phyloP scores from a whole-genome alignment of 2,113 vertebrate genomes.

The Tamias sibiricus region DNA sequence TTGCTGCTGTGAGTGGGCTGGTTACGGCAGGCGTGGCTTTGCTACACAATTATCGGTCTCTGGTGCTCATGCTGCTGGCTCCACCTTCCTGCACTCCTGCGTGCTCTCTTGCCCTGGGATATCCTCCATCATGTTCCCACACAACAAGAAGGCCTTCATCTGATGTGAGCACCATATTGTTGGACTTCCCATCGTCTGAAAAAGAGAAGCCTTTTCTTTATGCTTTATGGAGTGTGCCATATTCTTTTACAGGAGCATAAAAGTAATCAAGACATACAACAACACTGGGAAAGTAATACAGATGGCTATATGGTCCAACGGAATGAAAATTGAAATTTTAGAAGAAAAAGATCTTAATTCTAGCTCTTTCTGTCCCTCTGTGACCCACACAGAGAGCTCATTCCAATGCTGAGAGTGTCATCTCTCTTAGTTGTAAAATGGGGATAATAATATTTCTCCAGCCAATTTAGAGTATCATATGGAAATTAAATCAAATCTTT shows the following conservation, averaged over 20 bases:
- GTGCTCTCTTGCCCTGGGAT: neutral
- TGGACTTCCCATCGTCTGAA: neutral
- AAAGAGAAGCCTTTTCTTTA: neutral
- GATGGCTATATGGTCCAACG: neutral
- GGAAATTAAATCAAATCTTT: neutral
- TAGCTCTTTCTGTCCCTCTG: neutral
- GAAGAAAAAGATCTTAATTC: neutral
- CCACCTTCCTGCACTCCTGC: neutral
- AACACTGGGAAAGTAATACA: neutral
- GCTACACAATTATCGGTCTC: neutral
- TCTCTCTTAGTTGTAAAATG: neutral
- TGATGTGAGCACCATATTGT: neutral
- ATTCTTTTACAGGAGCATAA: neutral
- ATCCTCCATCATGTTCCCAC: neutral
- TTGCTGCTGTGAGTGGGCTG: too few relatives aligned
- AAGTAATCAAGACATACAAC: neutral
- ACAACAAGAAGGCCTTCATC: neutral
- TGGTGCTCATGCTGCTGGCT: fast-evolving
- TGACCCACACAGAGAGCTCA: neutral
- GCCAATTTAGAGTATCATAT: neutral
- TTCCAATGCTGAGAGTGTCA: neutral
- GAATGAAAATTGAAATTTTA: constrained; percentile 17
- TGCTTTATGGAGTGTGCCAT: neutral
- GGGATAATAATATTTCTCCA: neutral
- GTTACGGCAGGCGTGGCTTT: too few relatives aligned